Percentiles rank a stretch among this genome's conserved stretches.
Conservation (phyloP, 2,888 invertebrate genomes). For the Neria commutata region DNA sequence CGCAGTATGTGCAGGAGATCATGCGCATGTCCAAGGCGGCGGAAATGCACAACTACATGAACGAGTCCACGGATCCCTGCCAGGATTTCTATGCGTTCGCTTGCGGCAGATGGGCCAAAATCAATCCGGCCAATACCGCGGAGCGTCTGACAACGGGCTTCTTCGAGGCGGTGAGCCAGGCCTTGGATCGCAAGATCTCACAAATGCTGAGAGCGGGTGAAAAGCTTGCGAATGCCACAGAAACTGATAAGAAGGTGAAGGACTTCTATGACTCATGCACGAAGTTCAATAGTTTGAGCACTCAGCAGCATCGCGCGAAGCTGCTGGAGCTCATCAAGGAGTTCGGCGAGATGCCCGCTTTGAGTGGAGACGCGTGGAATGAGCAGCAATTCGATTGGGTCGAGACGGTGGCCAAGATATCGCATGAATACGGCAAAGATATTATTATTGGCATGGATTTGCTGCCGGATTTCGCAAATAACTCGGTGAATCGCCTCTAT, state of each 20-base stretch:
- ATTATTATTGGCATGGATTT: constrained; percentile 43
- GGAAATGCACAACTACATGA: constrained; percentile 47
- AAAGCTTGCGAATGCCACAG: constrained; percentile 32
- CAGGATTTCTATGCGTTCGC: constrained; percentile 53
- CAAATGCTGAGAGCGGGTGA: constrained; percentile 30
- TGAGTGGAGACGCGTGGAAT: constrained; percentile 42
- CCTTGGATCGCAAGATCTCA: constrained; percentile 41
- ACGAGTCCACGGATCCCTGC: constrained; percentile 48
- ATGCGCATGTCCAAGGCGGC: constrained; percentile 43
- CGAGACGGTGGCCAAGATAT: constrained; percentile 38
- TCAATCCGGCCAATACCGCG: constrained; percentile 40
- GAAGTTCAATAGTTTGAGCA: constrained; percentile 23
- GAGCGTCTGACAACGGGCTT: constrained; percentile 43
- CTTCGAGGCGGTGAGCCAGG: constrained; percentile 43
- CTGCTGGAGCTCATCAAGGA: constrained; percentile 39
- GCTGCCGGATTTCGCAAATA: constrained; percentile 35
- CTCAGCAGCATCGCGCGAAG: constrained; percentile 25
- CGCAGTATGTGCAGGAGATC: constrained; percentile 24
- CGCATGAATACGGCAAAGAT: constrained; percentile 36
- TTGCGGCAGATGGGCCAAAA: constrained; percentile 50
- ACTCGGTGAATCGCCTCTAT: constrained; percentile 40
- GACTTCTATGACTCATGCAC: constrained; percentile 53
- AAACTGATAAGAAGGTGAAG: constrained; percentile 47
- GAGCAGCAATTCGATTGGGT: constrained; percentile 51
- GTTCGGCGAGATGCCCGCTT: constrained; percentile 51